Conservation (phyloP, 1,140 invertebrate genomes). For the Pachypeltis micranthus region DNA sequence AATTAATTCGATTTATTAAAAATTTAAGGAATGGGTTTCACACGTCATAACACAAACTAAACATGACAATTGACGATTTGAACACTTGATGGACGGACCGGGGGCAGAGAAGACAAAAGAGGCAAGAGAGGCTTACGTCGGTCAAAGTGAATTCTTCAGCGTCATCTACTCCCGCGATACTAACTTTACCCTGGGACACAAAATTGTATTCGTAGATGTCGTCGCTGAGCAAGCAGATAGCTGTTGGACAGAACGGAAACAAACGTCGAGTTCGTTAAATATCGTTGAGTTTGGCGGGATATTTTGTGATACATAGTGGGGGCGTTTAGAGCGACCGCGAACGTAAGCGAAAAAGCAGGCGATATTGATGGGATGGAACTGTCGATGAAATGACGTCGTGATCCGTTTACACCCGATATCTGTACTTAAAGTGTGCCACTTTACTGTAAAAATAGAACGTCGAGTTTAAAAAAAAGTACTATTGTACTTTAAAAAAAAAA, state of each 20-base stretch:
- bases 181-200: conserved; percentile 63
- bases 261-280: too few species aligned
- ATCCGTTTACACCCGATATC: too few species aligned
- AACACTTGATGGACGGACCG: too few species aligned
- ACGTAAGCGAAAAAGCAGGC: too few species aligned
- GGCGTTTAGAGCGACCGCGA: too few species aligned
- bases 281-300: too few species aligned
- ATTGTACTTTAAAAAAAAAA: too few species aligned
- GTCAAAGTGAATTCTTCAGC: conserved; percentile 58
- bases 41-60: neutral
- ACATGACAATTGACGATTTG: neutral
- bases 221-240: conserved; percentile 42
- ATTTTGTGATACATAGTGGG: too few species aligned
- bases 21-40: neutral
- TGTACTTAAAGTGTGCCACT: neutral
- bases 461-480: too few species aligned
- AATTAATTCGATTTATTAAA: neutral
- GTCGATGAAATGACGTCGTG: too few species aligned
- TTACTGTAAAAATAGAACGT: neutral
- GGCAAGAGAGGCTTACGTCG: conserved; percentile 52
- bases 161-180: conserved; percentile 63
- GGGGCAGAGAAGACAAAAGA: too few species aligned
- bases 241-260: conserved; percentile 37
- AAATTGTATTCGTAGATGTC: conserved; percentile 58
- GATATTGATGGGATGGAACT: too few species aligned